phyloP scores from a whole-genome alignment of 2,888 invertebrate species.

The Andrena marginata region DNA sequence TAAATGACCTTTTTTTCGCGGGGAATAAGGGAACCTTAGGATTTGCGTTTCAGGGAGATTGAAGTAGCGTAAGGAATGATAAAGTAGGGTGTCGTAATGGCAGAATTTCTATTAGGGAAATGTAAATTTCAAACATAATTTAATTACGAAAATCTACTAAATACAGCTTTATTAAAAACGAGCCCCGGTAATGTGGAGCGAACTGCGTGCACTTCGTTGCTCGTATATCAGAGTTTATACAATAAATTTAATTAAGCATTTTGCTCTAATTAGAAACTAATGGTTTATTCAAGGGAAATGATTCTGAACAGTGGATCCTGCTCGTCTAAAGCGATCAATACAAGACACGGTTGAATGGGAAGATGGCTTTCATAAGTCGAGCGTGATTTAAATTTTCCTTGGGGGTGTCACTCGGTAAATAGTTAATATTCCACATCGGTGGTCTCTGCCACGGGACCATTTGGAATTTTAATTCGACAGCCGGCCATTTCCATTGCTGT shows the following conservation, averaged over 20 bases:
- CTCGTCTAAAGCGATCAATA: conserved; percentile 18
- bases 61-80: too few species aligned
- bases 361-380: conserved; percentile 28
- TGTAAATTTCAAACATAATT: too few species aligned
- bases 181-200: background rate
- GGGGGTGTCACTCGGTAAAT: conserved; percentile 55
- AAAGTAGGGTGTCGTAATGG: too few species aligned
- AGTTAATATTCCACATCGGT: conserved; percentile 63
- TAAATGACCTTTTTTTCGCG: background rate
- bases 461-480: conserved; percentile 63
- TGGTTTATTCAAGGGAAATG: conserved; percentile 76
- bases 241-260: conserved; percentile 76
- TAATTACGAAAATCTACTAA: too few species aligned
- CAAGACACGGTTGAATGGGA: background rate
- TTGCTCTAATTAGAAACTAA: conserved; percentile 75
- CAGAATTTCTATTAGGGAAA: too few species aligned
- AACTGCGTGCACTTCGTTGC: background rate
- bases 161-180: background rate
- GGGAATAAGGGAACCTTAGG: background rate
- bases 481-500: conserved; percentile 41
- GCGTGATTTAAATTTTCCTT: conserved; percentile 51
- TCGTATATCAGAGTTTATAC: conserved; percentile 43
- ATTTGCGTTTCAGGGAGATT: background rate
- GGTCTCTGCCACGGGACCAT: conserved; percentile 14
- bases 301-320: conserved; percentile 38